Conservation (phyloP, 92 coral and sea anemone species). For the Epizoanthus scotinus region DNA sequence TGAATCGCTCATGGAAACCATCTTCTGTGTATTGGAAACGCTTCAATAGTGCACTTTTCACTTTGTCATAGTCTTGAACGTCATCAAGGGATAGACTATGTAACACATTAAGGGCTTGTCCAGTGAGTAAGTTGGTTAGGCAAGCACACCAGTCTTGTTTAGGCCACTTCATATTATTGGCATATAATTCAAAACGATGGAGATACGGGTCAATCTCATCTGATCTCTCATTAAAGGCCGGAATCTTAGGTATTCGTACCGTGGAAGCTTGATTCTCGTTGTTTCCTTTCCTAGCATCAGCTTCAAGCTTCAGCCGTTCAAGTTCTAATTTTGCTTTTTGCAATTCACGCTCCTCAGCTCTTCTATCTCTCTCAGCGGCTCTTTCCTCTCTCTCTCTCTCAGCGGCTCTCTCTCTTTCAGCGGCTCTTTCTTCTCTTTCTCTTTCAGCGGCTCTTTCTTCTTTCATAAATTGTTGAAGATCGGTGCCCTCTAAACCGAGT, state of each 20-base stretch:
- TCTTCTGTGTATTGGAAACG: background rate
- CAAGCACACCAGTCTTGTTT: conserved; percentile 3
- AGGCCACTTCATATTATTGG: conserved; percentile 22
- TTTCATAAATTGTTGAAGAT: too few relatives aligned
- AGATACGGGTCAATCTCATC: conserved; percentile 32
- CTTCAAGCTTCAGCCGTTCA: background rate
- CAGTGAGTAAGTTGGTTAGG: conserved; percentile 3
- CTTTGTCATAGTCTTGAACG: background rate
- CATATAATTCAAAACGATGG: conserved; percentile 33
- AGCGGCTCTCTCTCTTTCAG: background rate
- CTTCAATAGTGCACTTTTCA: conserved; percentile 25
- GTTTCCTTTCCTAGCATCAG: conserved; percentile 2
- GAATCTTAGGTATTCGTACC: background rate
- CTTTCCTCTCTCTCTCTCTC: too few relatives aligned
- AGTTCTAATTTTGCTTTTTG: background rate
- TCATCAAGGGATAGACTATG: conserved; percentile 4
- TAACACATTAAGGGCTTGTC: conserved; percentile 16
- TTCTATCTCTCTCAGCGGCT: background rate
- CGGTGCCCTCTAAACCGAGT: too few relatives aligned
- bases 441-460: too few relatives aligned
- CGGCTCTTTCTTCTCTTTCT: background rate
- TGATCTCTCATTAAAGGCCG: conserved; percentile 16
- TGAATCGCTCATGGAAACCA: background rate
- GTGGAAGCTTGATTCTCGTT: background rate
- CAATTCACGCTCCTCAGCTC: background rate